Percentiles rank a stretch among this genome's conserved stretches.
Conservation (phyloP, 2,888 invertebrate species). For the Mesorhabditis sp. region DNA sequence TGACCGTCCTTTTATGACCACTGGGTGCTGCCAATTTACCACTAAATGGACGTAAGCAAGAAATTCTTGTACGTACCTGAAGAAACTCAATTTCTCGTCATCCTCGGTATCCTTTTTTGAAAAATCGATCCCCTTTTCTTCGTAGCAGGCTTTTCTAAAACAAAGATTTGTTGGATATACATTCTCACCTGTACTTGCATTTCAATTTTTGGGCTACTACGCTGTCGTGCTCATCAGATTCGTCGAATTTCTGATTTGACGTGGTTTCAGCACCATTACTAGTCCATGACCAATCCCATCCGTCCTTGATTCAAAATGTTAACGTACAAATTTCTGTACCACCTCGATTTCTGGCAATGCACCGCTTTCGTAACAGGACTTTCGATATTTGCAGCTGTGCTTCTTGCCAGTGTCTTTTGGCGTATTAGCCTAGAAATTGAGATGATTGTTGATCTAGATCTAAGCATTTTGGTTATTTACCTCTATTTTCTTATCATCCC, state of each 20-base stretch:
- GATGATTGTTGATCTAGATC: slow-evolving; percentile 9
- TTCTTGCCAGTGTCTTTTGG: slow-evolving; percentile 15
- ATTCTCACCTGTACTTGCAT: slow-evolving; percentile 33
- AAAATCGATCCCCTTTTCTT: slow-evolving; percentile 23
- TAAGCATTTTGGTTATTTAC: too few relatives aligned
- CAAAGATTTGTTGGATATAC: neutral
- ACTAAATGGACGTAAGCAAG: neutral
- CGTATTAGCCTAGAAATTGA: slow-evolving; percentile 5
- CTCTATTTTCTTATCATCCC: slow-evolving; percentile 12
- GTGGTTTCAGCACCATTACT: slow-evolving; percentile 18
- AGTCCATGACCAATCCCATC: slow-evolving; percentile 19
- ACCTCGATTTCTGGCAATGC: slow-evolving; percentile 25
- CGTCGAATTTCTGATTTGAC: slow-evolving; percentile 19
- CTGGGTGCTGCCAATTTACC: slow-evolving; percentile 22
- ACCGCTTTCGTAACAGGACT: slow-evolving; percentile 42
- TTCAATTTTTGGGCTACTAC: slow-evolving; percentile 26
- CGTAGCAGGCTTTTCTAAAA: slow-evolving; percentile 29
- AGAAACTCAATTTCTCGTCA: slow-evolving; percentile 19
- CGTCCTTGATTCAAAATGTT: neutral
- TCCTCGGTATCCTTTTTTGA: slow-evolving; percentile 27
- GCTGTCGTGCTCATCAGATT: slow-evolving; percentile 26
- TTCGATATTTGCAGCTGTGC: slow-evolving; percentile 43
- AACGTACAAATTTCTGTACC: neutral
- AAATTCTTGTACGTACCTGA: slow-evolving; percentile 9
- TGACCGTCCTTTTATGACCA: slow-evolving; percentile 38